Conservation (phyloP, 2,797 vertebrate species). For the Monodelphis domestica region DNA sequence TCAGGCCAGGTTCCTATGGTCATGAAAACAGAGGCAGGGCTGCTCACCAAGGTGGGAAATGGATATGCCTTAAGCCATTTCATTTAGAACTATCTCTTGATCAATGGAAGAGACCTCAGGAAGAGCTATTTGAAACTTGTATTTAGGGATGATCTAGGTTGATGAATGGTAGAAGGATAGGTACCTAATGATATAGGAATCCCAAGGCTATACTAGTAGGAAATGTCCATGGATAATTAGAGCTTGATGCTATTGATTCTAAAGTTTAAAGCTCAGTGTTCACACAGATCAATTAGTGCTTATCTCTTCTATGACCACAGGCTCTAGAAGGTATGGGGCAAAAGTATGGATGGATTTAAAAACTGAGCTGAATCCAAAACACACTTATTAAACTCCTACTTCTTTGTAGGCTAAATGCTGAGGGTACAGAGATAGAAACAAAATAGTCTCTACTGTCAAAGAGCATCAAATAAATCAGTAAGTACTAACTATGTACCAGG, state of each 20-base stretch:
- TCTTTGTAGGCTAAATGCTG: not conserved
- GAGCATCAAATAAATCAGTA: not conserved
- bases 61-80: not conserved
- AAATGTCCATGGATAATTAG: not conserved
- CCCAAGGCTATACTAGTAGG: not conserved
- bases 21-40: not conserved
- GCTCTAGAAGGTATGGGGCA: not conserved
- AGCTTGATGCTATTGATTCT: not conserved
- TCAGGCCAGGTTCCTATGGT: fast-evolving
- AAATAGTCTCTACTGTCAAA: not conserved
- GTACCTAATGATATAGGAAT: not conserved
- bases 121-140: not conserved
- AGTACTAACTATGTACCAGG: not conserved
- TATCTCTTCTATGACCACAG: not conserved
- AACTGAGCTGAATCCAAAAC: not conserved
- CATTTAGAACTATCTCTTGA: not conserved
- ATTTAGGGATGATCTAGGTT: not conserved
- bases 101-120: not conserved
- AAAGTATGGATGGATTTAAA: not conserved
- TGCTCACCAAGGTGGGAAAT: not conserved
- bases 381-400: not conserved
- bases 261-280: not conserved
- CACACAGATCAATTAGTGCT: not conserved
- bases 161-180: not conserved
- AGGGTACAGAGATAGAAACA: not conserved